Base-by-base conservation (phyloP, 2,113 vertebrate species). In the Zeus faber region DNA sequence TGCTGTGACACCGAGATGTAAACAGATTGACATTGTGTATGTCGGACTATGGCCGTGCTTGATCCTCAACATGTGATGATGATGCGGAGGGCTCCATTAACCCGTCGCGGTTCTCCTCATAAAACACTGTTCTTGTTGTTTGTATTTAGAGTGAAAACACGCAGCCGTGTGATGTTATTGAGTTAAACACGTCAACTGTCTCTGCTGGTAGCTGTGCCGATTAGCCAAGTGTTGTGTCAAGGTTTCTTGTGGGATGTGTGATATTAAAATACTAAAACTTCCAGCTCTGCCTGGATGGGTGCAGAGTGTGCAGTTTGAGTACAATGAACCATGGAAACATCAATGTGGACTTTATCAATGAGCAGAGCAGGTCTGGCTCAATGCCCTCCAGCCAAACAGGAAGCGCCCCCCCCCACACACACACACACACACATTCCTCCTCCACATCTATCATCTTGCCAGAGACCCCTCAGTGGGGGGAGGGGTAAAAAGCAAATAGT, bases 121-220 rank as follows among this genome's bases (percentile, higher is more conserved):
- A 54, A 64, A 76, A 80, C 60, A 69, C 13, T 23, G 39, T 25
- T 6, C 54, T 25, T 63, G 62, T 75, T 70, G 66, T 33, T 9
- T 8, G 29, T 72, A 73, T 83, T 53, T 65, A 46, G 27, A 74
- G 60, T 76, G 43, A 45, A 80, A 81, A 84, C 70, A 73, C n/a
- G 20, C 21, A 33, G 1, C 43, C 49, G 8, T 22, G 46, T 39
- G 6, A 10, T 83, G 70, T 82, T 56, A 43, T 72, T 71, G 43
- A 72, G 49, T 62, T 61, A 58, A 80, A 83, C 73, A 84, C 44
- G 40, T 35, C 2, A n/a, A 26, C 33, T 58, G 27, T 22, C 7
- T 31, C 21, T 54, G 52, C 60, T 27, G 54, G 57, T 55, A 55
- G 44, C 24, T 21, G 44, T 1, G 23, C 26, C 16, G 22, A 24